phyloP scores from a whole-genome alignment of 2,113 vertebrate genomes.

The Rhegmatorhina hoffmannsi region DNA sequence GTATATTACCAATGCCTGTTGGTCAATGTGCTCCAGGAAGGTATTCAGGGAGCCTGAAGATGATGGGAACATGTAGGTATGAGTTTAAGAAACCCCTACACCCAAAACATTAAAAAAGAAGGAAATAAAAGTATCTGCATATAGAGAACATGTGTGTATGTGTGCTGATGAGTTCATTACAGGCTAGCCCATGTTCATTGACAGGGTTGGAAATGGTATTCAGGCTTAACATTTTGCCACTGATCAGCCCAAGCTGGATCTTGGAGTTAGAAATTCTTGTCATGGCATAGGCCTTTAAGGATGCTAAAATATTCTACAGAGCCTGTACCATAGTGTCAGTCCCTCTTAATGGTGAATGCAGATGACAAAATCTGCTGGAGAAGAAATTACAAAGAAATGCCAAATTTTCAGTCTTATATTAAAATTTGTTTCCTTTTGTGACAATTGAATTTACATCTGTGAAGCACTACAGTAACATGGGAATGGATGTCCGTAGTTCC shows the following conservation, averaged over 20 bases:
- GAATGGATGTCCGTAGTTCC: neutral
- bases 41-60: neutral
- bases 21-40: neutral
- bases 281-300: neutral
- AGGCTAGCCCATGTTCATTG: neutral
- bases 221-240: neutral
- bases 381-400: neutral
- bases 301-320: neutral
- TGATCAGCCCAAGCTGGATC: neutral
- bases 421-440: neutral
- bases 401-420: neutral
- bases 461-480: neutral
- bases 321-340: neutral
- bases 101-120: neutral
- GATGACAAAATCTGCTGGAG: neutral
- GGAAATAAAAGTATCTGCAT: neutral
- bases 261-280: neutral
- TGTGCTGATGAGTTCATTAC: neutral
- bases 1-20: neutral
- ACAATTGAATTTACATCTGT: neutral
- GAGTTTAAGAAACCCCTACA: neutral
- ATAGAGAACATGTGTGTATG: rapidly evolving
- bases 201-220: neutral
- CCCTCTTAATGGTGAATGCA: neutral
- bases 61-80: neutral